Base-by-base conservation (phyloP, 2,113 vertebrate genomes). In the Euleptes europaea region DNA sequence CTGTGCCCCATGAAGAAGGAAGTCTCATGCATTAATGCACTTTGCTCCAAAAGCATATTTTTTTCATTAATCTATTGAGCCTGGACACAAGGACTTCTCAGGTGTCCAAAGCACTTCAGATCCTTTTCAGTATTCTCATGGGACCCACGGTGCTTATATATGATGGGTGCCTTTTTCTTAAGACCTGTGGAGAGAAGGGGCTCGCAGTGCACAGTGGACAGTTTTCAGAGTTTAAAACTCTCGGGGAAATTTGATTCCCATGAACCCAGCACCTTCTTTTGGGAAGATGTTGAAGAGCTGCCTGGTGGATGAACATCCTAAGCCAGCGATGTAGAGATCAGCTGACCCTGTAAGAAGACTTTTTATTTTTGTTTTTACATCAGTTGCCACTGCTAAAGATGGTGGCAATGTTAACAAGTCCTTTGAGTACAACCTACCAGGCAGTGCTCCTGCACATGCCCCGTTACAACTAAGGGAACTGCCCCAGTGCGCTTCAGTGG, bases 111-210 rank as follows among this genome's bases (percentile, higher is more conserved):
- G 33, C 3, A 51, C 13, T 63, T 38, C 65, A 42, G 47, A 84
- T 66, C 26, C 26, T 84, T 63, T 70, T 44, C 31, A 70, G 71
- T 84, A 84, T 80, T 80, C 63, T 80, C 42, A 44, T n/a, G 19
- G 69, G 71, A 70, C 31, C 63, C 23, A n/a, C 40, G 3, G 21
- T 4, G 31, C 44, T 17, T 2, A 0, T 11, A 2, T 49, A 12
- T 4, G 6, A 14, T 31, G 73, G 28, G 76, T 47, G 21, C 10
- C 1, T 14, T 0, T 0, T n/a, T 17, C 66, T 71, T 38, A 57
- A 44, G 77, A 49, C 4, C 14, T 40, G 47, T 9, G 21, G 44
- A 80, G 42, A 65, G 26, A 67, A 73, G 42, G 14, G 33, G n/a
- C 17, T 73, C 31, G 69, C 35, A 49, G 72, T 2, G 15, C 38